A percentile compares a stretch with the other conserved stretches of the same genome.
phyloP scores from a whole-genome alignment of 2,888 invertebrate genomes.

The Drosophila algonquin region DNA sequence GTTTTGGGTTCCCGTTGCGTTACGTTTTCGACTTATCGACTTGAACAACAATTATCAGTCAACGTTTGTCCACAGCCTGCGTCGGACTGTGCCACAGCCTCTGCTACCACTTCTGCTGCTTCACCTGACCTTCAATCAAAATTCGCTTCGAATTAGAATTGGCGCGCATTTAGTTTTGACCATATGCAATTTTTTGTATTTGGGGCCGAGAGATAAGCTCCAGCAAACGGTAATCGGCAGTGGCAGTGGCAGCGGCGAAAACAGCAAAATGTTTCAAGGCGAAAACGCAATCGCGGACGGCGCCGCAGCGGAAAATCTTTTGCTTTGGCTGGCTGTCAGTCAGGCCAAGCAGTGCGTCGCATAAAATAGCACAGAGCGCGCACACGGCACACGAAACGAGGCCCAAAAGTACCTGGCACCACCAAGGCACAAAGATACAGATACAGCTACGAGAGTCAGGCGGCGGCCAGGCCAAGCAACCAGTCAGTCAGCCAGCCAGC shows the following conservation, averaged over 20 bases:
- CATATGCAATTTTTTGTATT: conserved; percentile 56
- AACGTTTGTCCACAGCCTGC: conserved; percentile 72
- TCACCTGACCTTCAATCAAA: conserved; percentile 69
- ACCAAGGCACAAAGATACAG: conserved; percentile 42
- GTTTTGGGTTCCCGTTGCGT: conserved; percentile 29
- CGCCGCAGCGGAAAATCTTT: conserved; percentile 28
- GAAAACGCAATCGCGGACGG: conserved; percentile 70
- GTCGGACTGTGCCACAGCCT: conserved; percentile 22
- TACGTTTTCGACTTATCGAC: conserved; percentile 28
- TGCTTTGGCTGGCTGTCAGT: conserved; percentile 50
- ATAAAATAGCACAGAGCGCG: conserved; percentile 74
- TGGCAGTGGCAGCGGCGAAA: conserved; percentile 32
- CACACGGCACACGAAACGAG: conserved; percentile 55
- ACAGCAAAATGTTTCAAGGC: conserved; percentile 81
- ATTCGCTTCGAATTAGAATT: conserved; percentile 73
- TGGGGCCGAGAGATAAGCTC: conserved; percentile 69
- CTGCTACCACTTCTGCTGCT: conserved; percentile 21
- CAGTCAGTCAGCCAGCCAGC: conserved; percentile 44
- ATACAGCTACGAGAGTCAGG: conserved; percentile 46
- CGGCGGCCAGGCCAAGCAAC: conserved; percentile 66
- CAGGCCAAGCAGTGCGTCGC: conserved; percentile 67
- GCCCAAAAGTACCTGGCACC: conserved; percentile 79
- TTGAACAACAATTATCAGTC: conserved; percentile 72
- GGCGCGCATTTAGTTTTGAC: conserved; percentile 64
- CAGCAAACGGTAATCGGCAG: conserved; percentile 24